phyloP scores from a whole-genome alignment of 2,797 vertebrate genomes.

The Helarctos malayanus region DNA sequence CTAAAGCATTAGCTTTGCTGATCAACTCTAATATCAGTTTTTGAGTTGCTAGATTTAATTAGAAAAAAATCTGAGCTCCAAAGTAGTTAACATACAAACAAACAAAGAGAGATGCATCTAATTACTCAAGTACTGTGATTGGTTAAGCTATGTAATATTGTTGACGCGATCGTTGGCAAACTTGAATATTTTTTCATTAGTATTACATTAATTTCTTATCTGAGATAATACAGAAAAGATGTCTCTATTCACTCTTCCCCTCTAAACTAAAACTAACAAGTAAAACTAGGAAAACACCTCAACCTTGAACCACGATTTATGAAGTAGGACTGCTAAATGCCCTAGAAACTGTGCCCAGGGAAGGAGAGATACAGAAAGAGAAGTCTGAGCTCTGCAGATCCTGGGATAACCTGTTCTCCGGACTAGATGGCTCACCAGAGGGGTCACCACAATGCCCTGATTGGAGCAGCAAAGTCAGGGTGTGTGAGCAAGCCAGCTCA shows the following conservation, averaged over 20 bases:
- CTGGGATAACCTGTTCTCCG: not conserved
- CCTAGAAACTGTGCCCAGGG: not conserved
- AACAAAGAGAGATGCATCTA: not conserved
- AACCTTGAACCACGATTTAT: not conserved
- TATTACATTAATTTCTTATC: not conserved
- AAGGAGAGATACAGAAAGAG: not conserved
- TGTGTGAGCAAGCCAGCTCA: not conserved
- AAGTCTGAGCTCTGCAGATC: not conserved
- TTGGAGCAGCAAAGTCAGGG: not conserved
- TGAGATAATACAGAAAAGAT: not conserved
- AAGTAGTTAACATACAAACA: not conserved
- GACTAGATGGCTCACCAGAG: too few species aligned
- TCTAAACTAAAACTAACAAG: not conserved
- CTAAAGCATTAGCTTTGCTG: conserved; percentile 7
- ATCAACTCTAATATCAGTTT: not conserved
- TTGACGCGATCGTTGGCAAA: not conserved
- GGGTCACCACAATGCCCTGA: not conserved
- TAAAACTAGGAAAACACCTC: not conserved
- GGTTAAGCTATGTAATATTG: not conserved
- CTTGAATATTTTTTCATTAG: not conserved
- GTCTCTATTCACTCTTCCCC: not conserved
- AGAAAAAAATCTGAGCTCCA: not conserved
- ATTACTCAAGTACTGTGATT: not conserved
- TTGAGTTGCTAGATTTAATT: conserved; percentile 25
- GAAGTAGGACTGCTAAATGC: not conserved